Conservation (phyloP, 2,113 vertebrate genomes). For the Pelodiscus sinensis region DNA sequence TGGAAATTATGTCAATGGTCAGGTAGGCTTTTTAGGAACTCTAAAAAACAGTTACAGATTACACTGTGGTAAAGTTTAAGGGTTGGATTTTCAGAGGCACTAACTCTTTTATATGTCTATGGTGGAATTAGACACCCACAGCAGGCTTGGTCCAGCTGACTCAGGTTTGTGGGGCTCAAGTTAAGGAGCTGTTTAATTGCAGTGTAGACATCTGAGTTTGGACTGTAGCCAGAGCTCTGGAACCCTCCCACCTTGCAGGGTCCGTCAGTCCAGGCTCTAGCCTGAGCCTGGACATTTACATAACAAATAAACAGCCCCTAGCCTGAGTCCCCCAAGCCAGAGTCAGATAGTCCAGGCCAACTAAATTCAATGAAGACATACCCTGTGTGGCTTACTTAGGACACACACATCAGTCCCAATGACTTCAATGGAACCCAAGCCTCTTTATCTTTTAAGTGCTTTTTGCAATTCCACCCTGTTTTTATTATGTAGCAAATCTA, state of each 20-base stretch:
- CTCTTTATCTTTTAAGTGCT: neutral
- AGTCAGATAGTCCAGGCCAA: neutral
- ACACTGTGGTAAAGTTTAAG: neutral
- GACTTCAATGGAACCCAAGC: neutral
- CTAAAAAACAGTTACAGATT: neutral
- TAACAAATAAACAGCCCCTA: neutral
- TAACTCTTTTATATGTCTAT: neutral
- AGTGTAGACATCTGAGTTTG: neutral
- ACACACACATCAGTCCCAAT: rapidly evolving
- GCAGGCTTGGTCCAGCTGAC: neutral
- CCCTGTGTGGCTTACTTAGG: rapidly evolving
- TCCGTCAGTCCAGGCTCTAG: neutral
- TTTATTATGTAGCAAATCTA: neutral
- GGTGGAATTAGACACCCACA: neutral
- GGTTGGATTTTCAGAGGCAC: neutral
- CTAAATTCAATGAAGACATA: rapidly evolving
- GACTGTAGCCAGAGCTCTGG: neutral
- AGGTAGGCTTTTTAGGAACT: neutral
- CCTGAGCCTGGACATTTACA: neutral
- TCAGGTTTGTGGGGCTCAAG: neutral
- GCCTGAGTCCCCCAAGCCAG: neutral
- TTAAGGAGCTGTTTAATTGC: neutral
- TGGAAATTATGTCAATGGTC: rapidly evolving
- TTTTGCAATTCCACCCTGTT: neutral
- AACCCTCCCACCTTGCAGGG: neutral